Evolutionary conservation across 2,888 invertebrate genomes (phyloP).

Genomic region (Clepsis dumicolana): DNA sequence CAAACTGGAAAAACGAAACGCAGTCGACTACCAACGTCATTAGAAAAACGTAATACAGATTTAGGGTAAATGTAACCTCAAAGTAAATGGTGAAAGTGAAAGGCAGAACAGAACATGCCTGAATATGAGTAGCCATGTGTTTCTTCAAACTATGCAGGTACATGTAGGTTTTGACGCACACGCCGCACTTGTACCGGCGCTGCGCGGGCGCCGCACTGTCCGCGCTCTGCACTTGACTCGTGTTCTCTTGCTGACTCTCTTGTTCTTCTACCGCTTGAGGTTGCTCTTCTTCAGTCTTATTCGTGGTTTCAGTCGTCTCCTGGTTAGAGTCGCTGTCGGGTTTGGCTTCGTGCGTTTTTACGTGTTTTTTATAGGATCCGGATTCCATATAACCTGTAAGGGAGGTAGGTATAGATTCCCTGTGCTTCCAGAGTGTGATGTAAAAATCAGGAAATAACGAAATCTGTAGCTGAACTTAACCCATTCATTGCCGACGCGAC

Average conservation of each 20-base stretch:
- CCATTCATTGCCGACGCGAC: no score
- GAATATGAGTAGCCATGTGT: constrained; percentile 76
- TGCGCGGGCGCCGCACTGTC: constrained; percentile 49
- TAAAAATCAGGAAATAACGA: no score
- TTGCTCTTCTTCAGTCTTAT: constrained; percentile 46
- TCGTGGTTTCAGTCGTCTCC: constrained; percentile 45
- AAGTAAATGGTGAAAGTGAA: no score
- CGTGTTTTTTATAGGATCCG: constrained; percentile 75
- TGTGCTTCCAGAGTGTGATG: no score
- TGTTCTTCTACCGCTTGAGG: constrained; percentile 32
- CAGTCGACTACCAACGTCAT: no score
- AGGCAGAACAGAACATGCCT: constrained; percentile 53
- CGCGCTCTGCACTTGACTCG: constrained; percentile 36
- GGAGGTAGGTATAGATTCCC: no score
- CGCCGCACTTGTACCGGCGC: constrained; percentile 75
- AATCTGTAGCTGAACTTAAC: no score
- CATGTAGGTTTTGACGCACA: constrained; percentile 81
- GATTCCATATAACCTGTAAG: constrained; percentile 73
- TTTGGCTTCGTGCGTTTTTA: constrained; percentile 68
- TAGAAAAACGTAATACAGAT: no score
- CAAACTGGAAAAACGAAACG: no score
- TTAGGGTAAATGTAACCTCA: no score
- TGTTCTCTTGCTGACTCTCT: constrained; percentile 26
- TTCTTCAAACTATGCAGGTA: constrained; percentile 81
- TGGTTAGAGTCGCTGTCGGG: constrained; percentile 31